phyloP scores from a whole-genome alignment of 2,113 vertebrate genomes.

The Caloenas nicobarica region DNA sequence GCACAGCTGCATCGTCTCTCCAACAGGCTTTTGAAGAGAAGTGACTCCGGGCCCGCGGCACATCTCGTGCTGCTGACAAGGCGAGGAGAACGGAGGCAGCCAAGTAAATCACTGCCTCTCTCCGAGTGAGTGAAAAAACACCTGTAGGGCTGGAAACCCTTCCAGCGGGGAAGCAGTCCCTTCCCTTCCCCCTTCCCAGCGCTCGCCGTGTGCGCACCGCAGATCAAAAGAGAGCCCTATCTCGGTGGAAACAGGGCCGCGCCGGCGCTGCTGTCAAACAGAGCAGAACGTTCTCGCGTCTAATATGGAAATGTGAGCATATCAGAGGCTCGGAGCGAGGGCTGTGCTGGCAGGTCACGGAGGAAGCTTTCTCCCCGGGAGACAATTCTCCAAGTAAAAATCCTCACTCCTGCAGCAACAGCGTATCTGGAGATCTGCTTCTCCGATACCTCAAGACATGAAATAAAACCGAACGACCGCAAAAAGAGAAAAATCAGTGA shows the following conservation, averaged over 20 bases:
- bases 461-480: accelerated
- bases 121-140: constrained; percentile 2
- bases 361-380: background rate
- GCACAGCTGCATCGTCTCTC: background rate
- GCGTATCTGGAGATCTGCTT: background rate
- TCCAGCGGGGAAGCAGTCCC: background rate
- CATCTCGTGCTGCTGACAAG: background rate
- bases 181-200: background rate
- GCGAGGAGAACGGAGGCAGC: background rate
- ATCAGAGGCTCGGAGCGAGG: background rate
- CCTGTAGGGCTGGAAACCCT: constrained; percentile 47
- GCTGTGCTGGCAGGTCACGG: background rate
- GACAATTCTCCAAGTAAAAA: background rate
- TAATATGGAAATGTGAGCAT: background rate
- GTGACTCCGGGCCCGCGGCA: background rate
- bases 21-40: background rate
- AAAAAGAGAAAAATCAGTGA: background rate
- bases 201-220: background rate
- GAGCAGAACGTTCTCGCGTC: constrained; percentile 49
- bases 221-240: constrained; percentile 45
- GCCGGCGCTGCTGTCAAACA: background rate
- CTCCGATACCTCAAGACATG: accelerated
- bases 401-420: background rate
- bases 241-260: background rate
- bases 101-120: background rate